These are phyloP conservation scores for Condylura cristata DNA, from an alignment of 2,113 vertebrate species.

Conservation along the genomic window DNA sequence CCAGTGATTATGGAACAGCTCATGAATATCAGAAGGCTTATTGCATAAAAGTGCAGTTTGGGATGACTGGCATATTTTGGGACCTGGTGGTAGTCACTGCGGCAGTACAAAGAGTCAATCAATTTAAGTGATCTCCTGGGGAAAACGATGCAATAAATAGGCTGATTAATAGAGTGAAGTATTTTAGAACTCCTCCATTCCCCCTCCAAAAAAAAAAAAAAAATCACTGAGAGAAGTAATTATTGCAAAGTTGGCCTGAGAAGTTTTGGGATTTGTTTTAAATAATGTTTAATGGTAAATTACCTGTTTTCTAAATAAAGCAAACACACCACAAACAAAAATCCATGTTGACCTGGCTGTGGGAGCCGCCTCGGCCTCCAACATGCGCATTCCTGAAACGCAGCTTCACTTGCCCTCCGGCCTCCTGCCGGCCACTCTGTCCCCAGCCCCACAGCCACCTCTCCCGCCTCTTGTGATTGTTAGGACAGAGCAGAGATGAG, in stretches of 20 bases:
- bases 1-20: slow-evolving; percentile 38
- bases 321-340: too few species aligned
- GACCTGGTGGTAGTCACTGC: not conserved
- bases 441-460: rapidly evolving
- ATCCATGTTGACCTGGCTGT: not conserved
- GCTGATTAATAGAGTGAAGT: not conserved
- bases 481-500: not conserved
- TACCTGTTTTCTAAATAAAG: not conserved
- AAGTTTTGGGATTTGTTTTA: not conserved
- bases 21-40: not conserved
- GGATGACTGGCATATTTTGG: not conserved
- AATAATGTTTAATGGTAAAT: not conserved
- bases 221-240: not conserved
- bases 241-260: not conserved
- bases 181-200: not conserved
- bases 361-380: not conserved
- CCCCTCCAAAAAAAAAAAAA: not conserved
- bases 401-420: not conserved
- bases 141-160: not conserved
- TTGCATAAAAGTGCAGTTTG: not conserved
- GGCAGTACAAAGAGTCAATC: not conserved
- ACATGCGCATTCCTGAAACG: rapidly evolving
- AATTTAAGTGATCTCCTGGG: not conserved
- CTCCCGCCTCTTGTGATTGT: not conserved
- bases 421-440: not conserved